Evolutionary conservation across 2,797 vertebrate genomes (phyloP).

Genomic region (Acanthiza pusilla): DNA sequence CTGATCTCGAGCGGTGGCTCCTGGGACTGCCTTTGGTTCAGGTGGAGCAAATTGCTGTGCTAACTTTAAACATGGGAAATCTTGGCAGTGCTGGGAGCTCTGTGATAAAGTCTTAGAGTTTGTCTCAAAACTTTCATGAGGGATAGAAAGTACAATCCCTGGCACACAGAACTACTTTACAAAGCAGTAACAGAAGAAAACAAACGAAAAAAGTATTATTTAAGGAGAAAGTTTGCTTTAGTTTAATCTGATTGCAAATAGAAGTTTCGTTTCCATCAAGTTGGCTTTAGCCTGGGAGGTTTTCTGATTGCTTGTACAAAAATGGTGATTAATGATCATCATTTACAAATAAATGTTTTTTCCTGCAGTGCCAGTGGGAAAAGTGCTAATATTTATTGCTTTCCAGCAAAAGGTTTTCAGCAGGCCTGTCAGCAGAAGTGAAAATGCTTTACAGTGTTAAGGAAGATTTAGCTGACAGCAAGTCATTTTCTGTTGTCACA

Average conservation of each 20-base stretch:
- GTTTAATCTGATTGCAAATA: background rate
- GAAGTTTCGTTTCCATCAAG: background rate
- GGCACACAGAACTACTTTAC: background rate
- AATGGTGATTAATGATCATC: slow-evolving; percentile 54
- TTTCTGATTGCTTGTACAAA: slow-evolving; percentile 31
- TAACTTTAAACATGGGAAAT: background rate
- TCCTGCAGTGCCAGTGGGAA: slow-evolving; percentile 18
- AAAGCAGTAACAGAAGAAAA: background rate
- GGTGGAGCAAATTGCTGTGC: background rate
- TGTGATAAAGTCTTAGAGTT: background rate
- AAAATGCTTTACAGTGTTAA: slow-evolving; percentile 56
- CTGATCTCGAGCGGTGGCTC: background rate
- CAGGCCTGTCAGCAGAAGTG: slow-evolving; percentile 53
- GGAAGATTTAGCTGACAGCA: slow-evolving; percentile 65
- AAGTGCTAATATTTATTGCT: slow-evolving; percentile 64
- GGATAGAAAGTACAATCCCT: background rate
- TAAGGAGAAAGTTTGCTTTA: background rate
- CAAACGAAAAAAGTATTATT: background rate
- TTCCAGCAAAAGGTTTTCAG: slow-evolving; percentile 53
- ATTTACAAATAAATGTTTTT: slow-evolving; percentile 66
- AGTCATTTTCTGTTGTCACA: slow-evolving; percentile 63
- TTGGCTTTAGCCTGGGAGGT: slow-evolving; percentile 4
- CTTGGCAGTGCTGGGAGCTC: background rate
- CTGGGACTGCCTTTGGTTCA: background rate
- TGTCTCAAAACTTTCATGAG: background rate